Evolutionary conservation across 1,140 invertebrate genomes (phyloP).

Genomic region (Argopecten irradians): DNA sequence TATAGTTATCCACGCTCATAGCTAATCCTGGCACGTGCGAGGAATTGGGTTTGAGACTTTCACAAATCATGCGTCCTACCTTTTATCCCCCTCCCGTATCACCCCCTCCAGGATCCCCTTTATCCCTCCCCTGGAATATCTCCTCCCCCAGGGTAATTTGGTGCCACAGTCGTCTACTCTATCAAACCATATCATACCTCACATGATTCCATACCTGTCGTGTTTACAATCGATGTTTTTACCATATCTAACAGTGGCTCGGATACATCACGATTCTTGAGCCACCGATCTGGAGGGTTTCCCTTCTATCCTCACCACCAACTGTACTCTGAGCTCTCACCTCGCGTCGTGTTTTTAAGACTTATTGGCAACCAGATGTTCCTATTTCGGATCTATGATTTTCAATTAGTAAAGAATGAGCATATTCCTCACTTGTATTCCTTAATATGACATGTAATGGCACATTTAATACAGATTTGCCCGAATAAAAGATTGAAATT

Average conservation of each 20-base stretch:
- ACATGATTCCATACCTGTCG: neutral
- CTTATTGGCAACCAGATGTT: neutral
- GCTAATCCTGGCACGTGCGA: conserved; percentile 6
- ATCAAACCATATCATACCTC: neutral
- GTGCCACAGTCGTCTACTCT: neutral
- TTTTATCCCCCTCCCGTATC: neutral
- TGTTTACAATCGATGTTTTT: neutral
- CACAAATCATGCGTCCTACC: neutral
- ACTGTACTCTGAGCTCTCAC: neutral
- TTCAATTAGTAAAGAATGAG: too few species aligned
- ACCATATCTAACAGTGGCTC: neutral
- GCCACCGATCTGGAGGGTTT: too few species aligned
- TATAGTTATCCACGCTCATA: neutral
- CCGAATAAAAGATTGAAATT: too few species aligned
- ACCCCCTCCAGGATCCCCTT: neutral
- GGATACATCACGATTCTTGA: neutral
- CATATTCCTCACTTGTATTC: too few species aligned
- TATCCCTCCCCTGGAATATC: neutral
- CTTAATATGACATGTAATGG: too few species aligned
- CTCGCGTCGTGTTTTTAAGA: too few species aligned
- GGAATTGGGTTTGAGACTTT: neutral
- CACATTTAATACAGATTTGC: too few species aligned
- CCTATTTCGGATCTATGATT: neutral
- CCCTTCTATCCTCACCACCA: too few species aligned
- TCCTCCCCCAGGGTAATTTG: neutral